phyloP scores from a whole-genome alignment of 1,140 invertebrate genomes.

The Drosophila lacteicornis region DNA sequence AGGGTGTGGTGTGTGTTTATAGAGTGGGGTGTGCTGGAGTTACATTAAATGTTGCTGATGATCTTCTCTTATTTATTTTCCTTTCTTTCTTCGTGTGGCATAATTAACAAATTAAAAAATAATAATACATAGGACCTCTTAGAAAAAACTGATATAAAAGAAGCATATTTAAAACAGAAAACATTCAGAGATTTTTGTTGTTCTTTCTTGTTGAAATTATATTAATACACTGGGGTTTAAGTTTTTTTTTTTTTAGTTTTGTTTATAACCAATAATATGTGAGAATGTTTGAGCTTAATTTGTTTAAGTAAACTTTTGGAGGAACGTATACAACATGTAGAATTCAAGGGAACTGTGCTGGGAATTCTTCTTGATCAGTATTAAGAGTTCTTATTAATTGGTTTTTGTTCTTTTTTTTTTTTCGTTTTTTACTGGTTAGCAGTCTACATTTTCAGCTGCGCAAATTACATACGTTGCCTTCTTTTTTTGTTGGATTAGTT shows the following conservation, averaged over 20 bases:
- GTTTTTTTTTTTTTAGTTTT: constrained; percentile 22
- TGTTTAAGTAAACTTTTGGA: constrained; percentile 55
- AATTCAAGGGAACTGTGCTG: constrained; percentile 32
- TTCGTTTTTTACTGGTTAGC: constrained; percentile 19
- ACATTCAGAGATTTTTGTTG: constrained; percentile 16
- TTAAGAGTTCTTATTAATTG: constrained; percentile 34
- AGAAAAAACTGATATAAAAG: constrained; percentile 17
- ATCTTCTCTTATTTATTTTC: constrained; percentile 7
- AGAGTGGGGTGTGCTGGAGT: constrained; percentile 45
- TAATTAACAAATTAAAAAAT: constrained; percentile 71
- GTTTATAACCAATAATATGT: constrained; percentile 20
- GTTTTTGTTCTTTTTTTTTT: background rate
- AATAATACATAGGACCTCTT: constrained; percentile 61
- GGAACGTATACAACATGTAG: constrained; percentile 62
- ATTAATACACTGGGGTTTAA: constrained; percentile 60
- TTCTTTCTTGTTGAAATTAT: constrained; percentile 16
- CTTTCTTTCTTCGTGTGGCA: constrained; percentile 35
- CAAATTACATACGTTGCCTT: constrained; percentile 30
- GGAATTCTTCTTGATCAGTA: constrained; percentile 49
- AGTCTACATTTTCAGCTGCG: constrained; percentile 43
- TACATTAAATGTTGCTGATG: constrained; percentile 64
- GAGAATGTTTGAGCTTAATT: constrained; percentile 19
- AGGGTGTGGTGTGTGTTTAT: constrained; percentile 24
- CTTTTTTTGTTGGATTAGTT: constrained; percentile 54
- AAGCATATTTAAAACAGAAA: constrained; percentile 26